Conservation (phyloP, 2,797 vertebrate species). For the Coracias cyanogaster region DNA sequence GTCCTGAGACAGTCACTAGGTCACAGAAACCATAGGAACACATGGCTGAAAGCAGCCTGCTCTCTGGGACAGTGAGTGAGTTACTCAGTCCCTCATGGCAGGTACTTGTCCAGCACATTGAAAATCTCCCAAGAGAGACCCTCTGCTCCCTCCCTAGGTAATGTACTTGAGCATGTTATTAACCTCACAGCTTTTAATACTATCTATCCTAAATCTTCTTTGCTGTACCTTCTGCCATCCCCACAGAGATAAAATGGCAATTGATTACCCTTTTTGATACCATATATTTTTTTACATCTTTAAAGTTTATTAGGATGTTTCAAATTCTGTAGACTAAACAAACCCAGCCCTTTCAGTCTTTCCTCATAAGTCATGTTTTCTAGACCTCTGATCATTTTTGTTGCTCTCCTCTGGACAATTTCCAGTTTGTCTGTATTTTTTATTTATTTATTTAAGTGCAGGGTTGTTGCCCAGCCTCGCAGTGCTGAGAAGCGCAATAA, state of each 20-base stretch:
- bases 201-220: not conserved
- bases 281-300: not conserved
- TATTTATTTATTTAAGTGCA: not conserved
- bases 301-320: constrained; percentile 12
- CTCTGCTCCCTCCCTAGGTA: not conserved
- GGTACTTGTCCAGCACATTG: not conserved
- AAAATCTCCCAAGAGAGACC: not conserved
- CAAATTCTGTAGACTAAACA: constrained; percentile 60
- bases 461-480: not conserved
- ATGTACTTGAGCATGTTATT: not conserved
- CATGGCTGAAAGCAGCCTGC: not conserved
- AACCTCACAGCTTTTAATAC: not conserved
- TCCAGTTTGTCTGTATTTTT: not conserved
- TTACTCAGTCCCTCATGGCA: not conserved
- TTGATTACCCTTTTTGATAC: not conserved
- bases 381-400: constrained; percentile 41
- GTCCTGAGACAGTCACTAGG: not conserved
- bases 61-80: not conserved
- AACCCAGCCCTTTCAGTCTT: constrained; percentile 36
- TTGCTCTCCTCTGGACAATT: constrained; percentile 13
- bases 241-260: not conserved
- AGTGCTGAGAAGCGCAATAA: not conserved
- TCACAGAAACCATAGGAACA: not conserved
- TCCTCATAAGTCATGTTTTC: constrained; percentile 36
- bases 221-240: not conserved